Conservation (phyloP, 2,888 invertebrate genomes). For the Rotaria socialis region DNA sequence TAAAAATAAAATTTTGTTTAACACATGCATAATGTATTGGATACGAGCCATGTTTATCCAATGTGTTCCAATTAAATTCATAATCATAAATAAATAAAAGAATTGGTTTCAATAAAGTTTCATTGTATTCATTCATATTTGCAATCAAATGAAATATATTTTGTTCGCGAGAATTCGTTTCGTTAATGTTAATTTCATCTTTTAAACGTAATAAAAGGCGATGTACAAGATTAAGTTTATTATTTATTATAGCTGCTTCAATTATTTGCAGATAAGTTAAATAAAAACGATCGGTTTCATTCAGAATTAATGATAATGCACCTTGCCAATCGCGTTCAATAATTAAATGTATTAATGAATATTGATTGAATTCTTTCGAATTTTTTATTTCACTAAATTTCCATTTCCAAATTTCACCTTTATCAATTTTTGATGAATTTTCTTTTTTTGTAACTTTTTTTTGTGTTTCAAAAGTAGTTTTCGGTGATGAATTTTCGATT, state of each 20-base stretch:
- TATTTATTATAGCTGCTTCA: neutral
- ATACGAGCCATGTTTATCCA: neutral
- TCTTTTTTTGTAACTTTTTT: neutral
- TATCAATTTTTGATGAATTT: neutral
- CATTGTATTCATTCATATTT: neutral
- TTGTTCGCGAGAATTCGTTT: neutral
- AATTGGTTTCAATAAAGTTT: conserved; percentile 14
- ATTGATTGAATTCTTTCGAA: neutral
- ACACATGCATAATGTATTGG: conserved; percentile 32
- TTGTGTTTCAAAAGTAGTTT: neutral
- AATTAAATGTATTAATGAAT: conserved; percentile 21
- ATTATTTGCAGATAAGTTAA: neutral
- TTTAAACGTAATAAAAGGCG: conserved; percentile 27
- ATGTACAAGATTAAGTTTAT: conserved; percentile 23
- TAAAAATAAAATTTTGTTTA: neutral
- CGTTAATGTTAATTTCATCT: neutral
- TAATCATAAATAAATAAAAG: neutral
- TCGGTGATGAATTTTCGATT: neutral
- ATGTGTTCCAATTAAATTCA: neutral
- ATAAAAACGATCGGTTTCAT: neutral
- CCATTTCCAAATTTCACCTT: neutral
- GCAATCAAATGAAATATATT: conserved; percentile 15
- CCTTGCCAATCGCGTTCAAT: conserved; percentile 35
- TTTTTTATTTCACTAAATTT: neutral
- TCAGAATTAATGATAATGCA: conserved; percentile 25